Evolutionary conservation across 2,888 invertebrate species (phyloP).

Genomic region (Andrena bucephala): DNA sequence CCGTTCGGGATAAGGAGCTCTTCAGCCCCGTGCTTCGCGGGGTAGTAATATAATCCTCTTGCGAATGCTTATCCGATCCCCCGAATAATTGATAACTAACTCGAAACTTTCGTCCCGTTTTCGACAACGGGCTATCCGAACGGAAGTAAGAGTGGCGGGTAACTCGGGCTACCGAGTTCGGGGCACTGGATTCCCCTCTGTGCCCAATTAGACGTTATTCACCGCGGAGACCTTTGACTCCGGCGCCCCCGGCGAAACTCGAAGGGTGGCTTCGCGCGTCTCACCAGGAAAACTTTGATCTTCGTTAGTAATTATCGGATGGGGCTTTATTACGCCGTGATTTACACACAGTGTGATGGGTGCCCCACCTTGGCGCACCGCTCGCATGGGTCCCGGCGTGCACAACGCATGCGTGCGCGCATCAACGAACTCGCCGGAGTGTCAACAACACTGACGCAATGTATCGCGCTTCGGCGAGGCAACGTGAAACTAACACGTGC

Average conservation of each 20-base stretch:
- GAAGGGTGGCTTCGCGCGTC: conserved; percentile 39
- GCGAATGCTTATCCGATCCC: conserved; percentile 34
- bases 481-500: conserved; percentile 62
- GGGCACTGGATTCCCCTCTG: conserved; percentile 37
- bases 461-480: conserved; percentile 47
- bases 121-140: conserved; percentile 43
- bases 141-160: conserved; percentile 53
- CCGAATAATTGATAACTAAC: conserved; percentile 64
- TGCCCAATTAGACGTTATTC: conserved; percentile 71
- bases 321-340: conserved; percentile 55
- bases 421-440: conserved; percentile 41
- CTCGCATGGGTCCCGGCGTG: background rate
- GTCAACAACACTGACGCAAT: conserved; percentile 59
- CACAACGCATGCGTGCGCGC: background rate
- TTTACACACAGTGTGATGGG: conserved; percentile 43
- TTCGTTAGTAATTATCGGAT: conserved; percentile 64
- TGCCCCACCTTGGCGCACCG: background rate
- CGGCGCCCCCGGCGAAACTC: conserved; percentile 49
- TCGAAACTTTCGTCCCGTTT: conserved; percentile 49
- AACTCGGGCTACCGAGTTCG: conserved; percentile 34
- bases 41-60: conserved; percentile 43
- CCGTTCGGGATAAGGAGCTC: background rate
- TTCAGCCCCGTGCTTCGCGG: background rate
- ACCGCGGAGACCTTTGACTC: conserved; percentile 59
- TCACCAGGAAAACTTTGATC: conserved; percentile 60